Evolutionary conservation across 2,888 invertebrate genomes (phyloP).

Genomic region (Quadroppia sp.): DNA sequence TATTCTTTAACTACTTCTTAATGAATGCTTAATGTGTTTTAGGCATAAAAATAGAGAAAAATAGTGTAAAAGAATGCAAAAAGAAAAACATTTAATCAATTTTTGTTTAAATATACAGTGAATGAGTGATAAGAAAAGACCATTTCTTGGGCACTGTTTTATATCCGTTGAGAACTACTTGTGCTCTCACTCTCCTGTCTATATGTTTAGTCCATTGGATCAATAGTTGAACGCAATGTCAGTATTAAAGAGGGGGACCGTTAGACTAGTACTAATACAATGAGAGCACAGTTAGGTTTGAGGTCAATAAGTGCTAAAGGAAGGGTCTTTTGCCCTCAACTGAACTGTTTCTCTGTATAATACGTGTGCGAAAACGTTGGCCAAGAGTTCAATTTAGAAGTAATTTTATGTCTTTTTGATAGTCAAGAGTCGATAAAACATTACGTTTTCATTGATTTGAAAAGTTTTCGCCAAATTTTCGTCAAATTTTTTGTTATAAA

Average conservation of each 20-base stretch:
- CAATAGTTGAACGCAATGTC: conserved; percentile 28
- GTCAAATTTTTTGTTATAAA: not conserved
- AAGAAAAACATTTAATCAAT: conserved; percentile 24
- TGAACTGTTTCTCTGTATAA: not conserved
- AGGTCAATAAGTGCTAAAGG: conserved; percentile 33
- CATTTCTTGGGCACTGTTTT: conserved; percentile 1
- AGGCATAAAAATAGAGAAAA: not conserved
- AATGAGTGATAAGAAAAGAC: conserved; percentile 21
- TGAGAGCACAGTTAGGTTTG: not conserved
- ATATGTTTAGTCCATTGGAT: conserved; percentile 6
- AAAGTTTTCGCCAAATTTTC: not conserved
- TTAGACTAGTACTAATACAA: too few relatives aligned
- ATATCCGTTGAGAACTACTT: not conserved
- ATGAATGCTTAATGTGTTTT: conserved; percentile 5
- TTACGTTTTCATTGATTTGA: conserved; percentile 4
- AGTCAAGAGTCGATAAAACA: not conserved
- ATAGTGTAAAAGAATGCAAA: not conserved
- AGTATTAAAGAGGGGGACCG: not conserved
- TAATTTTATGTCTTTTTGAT: conserved; percentile 24
- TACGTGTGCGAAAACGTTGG: not conserved
- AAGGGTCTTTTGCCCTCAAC: conserved; percentile 18
- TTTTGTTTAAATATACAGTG: not conserved
- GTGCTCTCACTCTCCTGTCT: too few relatives aligned
- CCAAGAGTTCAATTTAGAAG: conserved; percentile 13
- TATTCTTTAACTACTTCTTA: not conserved